Evolutionary conservation across 2,797 vertebrate genomes (phyloP), one percentile per base, ranked within the genome.

Genomic region (Diglossa cyanea): DNA sequence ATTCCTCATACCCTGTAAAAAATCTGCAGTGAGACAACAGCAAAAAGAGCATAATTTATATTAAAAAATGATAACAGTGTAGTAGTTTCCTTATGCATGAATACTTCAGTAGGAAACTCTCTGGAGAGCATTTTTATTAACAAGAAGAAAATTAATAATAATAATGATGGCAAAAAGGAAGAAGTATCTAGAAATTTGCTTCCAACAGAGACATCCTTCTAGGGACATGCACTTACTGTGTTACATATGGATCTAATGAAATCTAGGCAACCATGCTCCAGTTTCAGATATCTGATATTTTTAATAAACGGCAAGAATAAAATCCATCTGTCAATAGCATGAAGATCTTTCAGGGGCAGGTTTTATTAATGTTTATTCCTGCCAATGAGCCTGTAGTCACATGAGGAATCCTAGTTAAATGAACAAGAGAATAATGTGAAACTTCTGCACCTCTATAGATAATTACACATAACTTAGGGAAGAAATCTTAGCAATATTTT

Each of bases 351-450:
- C 45, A 62, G 37, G 7, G 13, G 7, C 58, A 87, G 54, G 42
- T 40, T 95, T 91, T 90, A 88, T 91, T 89, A 94, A 91, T 80
- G 50, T 89, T 89, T 87, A 47, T 89, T 91, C 28, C 15, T 72
- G 25, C 25, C 8, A 9, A 48, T 84, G 13, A 91, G 14, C 23
- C 8, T 31, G n/a, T 47, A 30, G 61, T 87, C 42, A 63, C 28
- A 66, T 17, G 28, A 62, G 39, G 31, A 90, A 65, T 88, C 70
- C 39, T 71, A n/a, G 42, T 45, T 72, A 86, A 93, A 89, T 73
- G 37, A 94, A 75, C 7, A 24, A 58, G 39, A 73, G 39, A 71
- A 79, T 24, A 82, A 7, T 11, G 10, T 58, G 58, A 58, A 91
- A 58, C 28, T 44, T 53, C 76, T 78, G 42, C 13, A 74, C 6